Evolutionary conservation across 2,113 vertebrate genomes (phyloP).

Genomic region (Shinisaurus crocodilurus): DNA sequence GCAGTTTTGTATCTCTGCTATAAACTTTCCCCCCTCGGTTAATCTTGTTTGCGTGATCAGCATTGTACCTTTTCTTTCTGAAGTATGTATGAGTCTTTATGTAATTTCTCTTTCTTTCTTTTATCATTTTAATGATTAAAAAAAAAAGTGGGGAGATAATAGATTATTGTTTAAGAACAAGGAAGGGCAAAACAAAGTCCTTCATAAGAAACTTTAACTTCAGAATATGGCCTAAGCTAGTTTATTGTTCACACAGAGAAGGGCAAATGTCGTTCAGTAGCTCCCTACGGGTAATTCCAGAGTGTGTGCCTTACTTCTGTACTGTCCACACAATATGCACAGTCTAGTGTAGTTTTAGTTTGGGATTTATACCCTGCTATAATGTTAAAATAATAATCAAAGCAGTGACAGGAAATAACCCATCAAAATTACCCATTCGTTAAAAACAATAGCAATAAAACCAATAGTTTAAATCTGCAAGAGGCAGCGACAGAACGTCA

Average conservation of each 20-base stretch:
- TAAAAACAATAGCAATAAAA: background rate
- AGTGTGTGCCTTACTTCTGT: background rate
- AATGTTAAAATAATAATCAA: too few relatives aligned
- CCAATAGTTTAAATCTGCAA: too few relatives aligned
- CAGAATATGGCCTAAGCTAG: background rate
- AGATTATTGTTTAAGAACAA: background rate
- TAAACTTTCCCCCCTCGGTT: background rate
- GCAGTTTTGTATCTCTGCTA: background rate
- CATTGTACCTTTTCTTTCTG: background rate
- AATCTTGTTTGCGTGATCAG: background rate
- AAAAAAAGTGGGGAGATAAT: background rate
- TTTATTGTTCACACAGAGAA: background rate
- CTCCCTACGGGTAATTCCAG: background rate
- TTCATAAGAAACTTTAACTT: background rate
- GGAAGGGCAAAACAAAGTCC: background rate
- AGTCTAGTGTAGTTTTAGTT: background rate
- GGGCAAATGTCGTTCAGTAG: background rate
- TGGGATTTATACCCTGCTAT: background rate
- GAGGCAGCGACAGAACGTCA: background rate
- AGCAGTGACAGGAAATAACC: background rate
- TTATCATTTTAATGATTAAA: too few relatives aligned
- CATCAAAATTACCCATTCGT: background rate
- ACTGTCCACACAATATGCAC: background rate
- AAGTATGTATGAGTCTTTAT: background rate
- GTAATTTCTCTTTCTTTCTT: background rate